Base-by-base conservation (phyloP, 2,888 invertebrate species). In the Cynaeus angustus region DNA sequence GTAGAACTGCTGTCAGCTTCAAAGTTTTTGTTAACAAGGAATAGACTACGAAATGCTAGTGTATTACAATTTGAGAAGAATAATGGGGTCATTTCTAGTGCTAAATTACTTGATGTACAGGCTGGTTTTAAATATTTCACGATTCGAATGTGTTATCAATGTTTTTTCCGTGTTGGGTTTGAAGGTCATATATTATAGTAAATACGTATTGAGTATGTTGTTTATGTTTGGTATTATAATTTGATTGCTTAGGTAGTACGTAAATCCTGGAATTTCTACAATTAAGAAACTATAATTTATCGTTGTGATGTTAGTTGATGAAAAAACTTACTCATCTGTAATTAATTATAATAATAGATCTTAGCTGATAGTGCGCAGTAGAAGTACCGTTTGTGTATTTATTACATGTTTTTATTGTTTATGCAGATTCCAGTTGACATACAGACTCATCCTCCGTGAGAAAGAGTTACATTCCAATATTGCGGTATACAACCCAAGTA, bases 401-500 rank as follows among this genome's bases (percentile, higher is more conserved):
- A 41, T 30, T 12, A 2, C 21, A 21, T 21, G 21, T 21, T 28
- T 12, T 8, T 50, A 14, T 61, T 61, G 13, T 61, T 61, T 50
- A 33, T 74, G 0, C 84, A 95, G 95, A 83, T 97, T 97, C 86
- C 92, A 95, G 84, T 89, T 97, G 82, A 94, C 95, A n/a, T 97
- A 96, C 87, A 91, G 96, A 83, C 88, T 98, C 84, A 95, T 96
- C 78, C 88, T 98, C 71, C 90, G 95, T 75, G 96, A 96, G 86
- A 95, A 96, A 85, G 95, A 96, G 84, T 87, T 98, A 26, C 95
- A 96, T 86, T 96, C 96, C 85, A 95, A 96, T 85, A 94, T 98
- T 83, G 95, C 94, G 77, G 94, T 97, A 74, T 95, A 94, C 86
- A 97, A 97, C 87, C 96, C 96, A 33, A 96, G 96, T 88, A 95